Evolutionary conservation across 2,888 invertebrate genomes (phyloP), one percentile per base, ranked within the genome.

Genomic region (Hirtodrosophila confusa): DNA sequence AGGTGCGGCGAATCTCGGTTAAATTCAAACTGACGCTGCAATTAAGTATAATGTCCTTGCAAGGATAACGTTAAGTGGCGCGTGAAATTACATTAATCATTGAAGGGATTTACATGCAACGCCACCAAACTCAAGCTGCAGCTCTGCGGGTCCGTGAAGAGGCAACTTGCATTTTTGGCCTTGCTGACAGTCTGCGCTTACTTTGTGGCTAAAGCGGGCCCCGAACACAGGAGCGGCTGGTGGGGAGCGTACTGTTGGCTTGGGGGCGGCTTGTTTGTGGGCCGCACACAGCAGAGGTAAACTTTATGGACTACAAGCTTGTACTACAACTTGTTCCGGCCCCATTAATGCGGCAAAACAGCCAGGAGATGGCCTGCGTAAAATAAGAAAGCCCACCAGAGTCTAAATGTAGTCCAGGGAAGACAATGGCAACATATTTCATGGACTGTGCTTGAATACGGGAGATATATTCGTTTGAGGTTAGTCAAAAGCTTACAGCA

Each of bases 1-100:
- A 24, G 23, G 4, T 1, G 50, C 17, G 35, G 54, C 48, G 75
- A 85, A 76, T 83, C 78, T 72, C 73, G 65, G 70, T 80, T 86
- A 75, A 86, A 88, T 78, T 82, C 88, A 88, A 85, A 85, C 87
- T 88, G 84, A 84, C 87, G 87, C 82, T 84, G 80, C 89, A 90
- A 89, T 89, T 89, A 90, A 89, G 87, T 88, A 84, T 87, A 89
- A 90, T 90, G 90, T 89, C 90, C 89, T 89, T 90, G 90, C 75
- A 77, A 89, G 89, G 80, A 90, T 90, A 89, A 88, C 82, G 89
- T 80, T 88, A 90, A 89, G 90, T 90, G 89, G 90, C 88, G 89
- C 89, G 89, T 90, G 86, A 89, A 89, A 89, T 89, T 90, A 88
- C 89, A 89, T 89, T 89, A 90, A 90, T 89, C 90, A 89, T 89